phyloP scores from a whole-genome alignment of 1,140 invertebrate species.

The Anastatus disparis region DNA sequence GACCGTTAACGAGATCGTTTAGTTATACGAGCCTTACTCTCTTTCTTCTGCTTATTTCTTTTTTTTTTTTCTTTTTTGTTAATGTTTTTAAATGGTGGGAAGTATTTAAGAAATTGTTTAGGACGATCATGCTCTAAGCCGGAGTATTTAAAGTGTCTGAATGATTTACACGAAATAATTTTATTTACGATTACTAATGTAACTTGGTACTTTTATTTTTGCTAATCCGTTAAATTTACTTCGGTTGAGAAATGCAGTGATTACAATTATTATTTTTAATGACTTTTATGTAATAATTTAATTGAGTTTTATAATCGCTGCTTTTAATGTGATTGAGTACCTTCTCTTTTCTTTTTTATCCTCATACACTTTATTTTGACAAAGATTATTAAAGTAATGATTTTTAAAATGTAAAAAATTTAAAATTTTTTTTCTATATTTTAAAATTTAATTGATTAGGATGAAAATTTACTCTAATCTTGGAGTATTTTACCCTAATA shows the following conservation, averaged over 20 bases:
- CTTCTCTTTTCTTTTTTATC: no score
- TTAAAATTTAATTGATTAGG: no score
- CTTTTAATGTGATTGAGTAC: no score
- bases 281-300: background rate
- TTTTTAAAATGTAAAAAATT: no score
- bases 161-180: conserved; percentile 4
- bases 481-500: no score
- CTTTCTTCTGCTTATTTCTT: no score
- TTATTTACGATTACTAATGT: background rate
- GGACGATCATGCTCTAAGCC: background rate
- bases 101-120: background rate
- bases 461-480: no score
- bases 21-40: background rate
- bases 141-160: no score
- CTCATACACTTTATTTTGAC: no score
- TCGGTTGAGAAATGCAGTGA: background rate
- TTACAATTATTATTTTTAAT: background rate
- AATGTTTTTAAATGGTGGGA: background rate
- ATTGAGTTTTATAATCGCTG: no score
- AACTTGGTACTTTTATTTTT: background rate
- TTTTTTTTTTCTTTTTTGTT: conserved; percentile 6
- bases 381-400: no score
- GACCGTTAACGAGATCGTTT: conserved; percentile 14
- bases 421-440: no score
- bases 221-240: background rate